These are phyloP conservation scores for Paradoxurus hermaphroditus DNA, from an alignment of 2,113 vertebrate species.

Conservation along the genomic window DNA sequence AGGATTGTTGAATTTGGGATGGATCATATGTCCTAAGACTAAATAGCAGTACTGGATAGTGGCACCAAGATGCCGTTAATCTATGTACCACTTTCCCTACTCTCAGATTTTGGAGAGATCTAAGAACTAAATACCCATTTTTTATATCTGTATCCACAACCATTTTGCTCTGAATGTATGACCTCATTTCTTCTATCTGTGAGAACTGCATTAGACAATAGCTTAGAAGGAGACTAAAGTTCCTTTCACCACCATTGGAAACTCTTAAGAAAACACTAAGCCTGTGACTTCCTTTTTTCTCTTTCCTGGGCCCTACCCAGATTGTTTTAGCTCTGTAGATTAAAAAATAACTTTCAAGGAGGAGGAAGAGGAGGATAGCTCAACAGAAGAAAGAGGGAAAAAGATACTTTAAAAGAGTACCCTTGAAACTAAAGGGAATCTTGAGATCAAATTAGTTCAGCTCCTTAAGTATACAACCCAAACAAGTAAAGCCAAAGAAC, in stretches of 20 bases:
- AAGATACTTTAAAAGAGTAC: background rate
- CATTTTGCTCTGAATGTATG: background rate
- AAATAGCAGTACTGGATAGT: background rate
- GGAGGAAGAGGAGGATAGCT: background rate
- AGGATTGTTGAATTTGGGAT: background rate
- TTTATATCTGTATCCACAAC: background rate
- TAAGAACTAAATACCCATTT: background rate
- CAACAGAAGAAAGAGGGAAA: background rate
- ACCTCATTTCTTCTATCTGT: background rate
- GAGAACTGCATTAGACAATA: background rate
- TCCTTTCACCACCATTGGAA: background rate
- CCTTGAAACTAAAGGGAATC: background rate
- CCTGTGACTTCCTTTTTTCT: background rate
- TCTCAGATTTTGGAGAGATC: background rate
- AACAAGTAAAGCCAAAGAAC: background rate
- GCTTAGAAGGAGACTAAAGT: background rate
- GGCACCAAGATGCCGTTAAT: background rate
- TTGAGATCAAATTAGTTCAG: background rate
- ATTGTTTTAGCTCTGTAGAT: background rate
- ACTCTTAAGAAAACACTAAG: background rate
- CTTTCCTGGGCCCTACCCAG: background rate
- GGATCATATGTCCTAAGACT: background rate
- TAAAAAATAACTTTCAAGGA: background rate
- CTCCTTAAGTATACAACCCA: background rate
- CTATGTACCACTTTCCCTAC: background rate